A percentile compares a stretch with the other conserved stretches of the same genome.
These are phyloP conservation scores for Odocoileus virginianus DNA, from an alignment of 2,113 vertebrate genomes.

Conservation along the genomic window DNA sequence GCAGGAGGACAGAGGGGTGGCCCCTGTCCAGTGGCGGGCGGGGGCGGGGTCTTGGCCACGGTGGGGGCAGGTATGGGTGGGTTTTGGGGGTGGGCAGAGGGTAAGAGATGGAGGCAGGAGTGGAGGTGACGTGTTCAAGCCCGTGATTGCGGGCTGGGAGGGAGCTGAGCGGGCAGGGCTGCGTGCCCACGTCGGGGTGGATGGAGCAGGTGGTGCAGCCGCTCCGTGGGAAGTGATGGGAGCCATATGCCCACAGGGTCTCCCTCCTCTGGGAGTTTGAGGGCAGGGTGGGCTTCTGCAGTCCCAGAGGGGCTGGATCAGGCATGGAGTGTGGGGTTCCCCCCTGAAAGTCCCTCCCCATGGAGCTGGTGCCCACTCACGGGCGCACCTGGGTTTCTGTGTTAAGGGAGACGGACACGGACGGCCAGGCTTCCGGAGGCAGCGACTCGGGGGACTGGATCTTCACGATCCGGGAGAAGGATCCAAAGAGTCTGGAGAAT, in stretches of 20 bases:
- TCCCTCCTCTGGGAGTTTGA: background rate
- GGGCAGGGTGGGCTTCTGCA: background rate
- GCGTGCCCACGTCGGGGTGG: rapidly evolving
- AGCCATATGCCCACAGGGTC: rapidly evolving
- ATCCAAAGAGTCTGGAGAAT: conserved; percentile 86
- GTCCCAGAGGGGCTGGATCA: rapidly evolving
- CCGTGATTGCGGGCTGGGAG: background rate
- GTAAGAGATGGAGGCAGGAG: background rate
- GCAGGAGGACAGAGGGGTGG: rapidly evolving
- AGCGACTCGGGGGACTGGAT: conserved; percentile 88
- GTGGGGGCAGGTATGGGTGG: background rate
- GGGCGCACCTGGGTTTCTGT: background rate
- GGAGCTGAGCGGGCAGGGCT: background rate
- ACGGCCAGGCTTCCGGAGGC: conserved; percentile 88
- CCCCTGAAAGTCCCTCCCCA: background rate
- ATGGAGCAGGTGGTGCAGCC: rapidly evolving
- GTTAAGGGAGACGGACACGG: conserved; percentile 88
- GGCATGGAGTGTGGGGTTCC: rapidly evolving
- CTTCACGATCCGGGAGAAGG: conserved; percentile 92
- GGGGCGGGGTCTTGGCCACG: rapidly evolving
- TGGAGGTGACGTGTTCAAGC: rapidly evolving
- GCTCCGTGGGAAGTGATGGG: rapidly evolving
- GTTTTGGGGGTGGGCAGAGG: no score
- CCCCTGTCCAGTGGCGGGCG: rapidly evolving
- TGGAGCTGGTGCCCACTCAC: background rate